phyloP scores from a whole-genome alignment of 2,888 invertebrate species.

The Eristalinus sepulchralis region DNA sequence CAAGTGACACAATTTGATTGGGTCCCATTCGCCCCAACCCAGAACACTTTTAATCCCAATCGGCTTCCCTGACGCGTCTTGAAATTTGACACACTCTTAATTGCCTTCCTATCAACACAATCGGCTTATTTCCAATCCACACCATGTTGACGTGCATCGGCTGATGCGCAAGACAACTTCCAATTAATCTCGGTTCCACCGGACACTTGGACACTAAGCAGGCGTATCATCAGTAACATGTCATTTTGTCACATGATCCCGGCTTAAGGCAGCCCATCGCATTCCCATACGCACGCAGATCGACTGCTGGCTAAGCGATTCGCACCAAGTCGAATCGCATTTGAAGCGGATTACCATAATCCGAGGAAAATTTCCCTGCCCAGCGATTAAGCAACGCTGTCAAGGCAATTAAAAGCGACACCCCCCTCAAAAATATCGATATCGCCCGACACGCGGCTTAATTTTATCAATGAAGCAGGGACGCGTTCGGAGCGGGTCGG shows the following conservation, averaged over 20 bases:
- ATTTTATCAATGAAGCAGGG: conserved; percentile 43
- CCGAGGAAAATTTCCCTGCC: conserved; percentile 23
- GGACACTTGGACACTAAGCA: not conserved
- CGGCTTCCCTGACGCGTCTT: not conserved
- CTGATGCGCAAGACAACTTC: not conserved
- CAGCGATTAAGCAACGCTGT: conserved; percentile 35
- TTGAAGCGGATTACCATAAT: conserved; percentile 50
- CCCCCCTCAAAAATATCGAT: conserved; percentile 53
- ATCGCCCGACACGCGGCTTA: conserved; percentile 31
- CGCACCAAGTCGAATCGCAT: conserved; percentile 19
- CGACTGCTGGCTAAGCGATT: not conserved
- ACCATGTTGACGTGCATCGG: not conserved
- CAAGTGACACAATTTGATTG: too few relatives aligned
- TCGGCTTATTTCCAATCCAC: not conserved
- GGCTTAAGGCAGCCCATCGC: not conserved
- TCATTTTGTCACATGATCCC: not conserved
- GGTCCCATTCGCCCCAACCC: too few relatives aligned
- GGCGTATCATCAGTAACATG: not conserved
- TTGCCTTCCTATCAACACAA: not conserved
- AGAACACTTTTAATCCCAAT: not conserved
- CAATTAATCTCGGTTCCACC: not conserved
- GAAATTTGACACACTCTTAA: not conserved
- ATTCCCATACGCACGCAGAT: not conserved
- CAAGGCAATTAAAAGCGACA: conserved; percentile 22
- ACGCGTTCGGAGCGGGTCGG: conserved; percentile 37